Evolutionary conservation across 2,888 invertebrate genomes (phyloP).

Genomic region (Trachelus stipa): DNA sequence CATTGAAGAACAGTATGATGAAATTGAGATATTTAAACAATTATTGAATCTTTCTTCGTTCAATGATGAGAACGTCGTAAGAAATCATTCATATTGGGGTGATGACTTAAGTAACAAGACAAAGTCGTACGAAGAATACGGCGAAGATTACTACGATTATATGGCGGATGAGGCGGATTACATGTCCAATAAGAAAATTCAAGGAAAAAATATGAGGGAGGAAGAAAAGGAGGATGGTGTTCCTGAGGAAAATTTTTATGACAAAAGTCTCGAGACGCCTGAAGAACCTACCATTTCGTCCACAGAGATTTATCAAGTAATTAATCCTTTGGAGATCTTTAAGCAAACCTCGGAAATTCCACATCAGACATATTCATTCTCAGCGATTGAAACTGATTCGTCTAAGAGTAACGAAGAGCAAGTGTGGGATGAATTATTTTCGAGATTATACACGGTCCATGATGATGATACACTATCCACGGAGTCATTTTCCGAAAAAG

Average conservation of each 20-base stretch:
- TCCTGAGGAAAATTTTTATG: neutral
- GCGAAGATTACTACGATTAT: neutral
- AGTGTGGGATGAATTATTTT: neutral
- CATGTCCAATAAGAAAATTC: neutral
- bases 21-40: too few relatives aligned
- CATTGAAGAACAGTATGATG: too few relatives aligned
- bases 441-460: neutral
- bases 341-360: too few relatives aligned
- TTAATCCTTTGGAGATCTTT: too few relatives aligned
- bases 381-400: neutral
- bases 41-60: too few relatives aligned
- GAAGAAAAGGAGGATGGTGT: conserved; percentile 14
- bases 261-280: conserved; percentile 1
- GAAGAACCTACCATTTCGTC: neutral
- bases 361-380: too few relatives aligned
- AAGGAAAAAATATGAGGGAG: neutral
- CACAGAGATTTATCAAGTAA: too few relatives aligned
- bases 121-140: neutral
- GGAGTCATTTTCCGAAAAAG: neutral
- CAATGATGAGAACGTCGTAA: too few relatives aligned
- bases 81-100: too few relatives aligned
- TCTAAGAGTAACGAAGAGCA: neutral
- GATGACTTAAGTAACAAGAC: neutral
- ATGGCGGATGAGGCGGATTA: neutral
- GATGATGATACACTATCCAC: neutral